These are phyloP conservation scores for Acinonyx jubatus DNA, from an alignment of 2,113 vertebrate species.

Conservation along the genomic window DNA sequence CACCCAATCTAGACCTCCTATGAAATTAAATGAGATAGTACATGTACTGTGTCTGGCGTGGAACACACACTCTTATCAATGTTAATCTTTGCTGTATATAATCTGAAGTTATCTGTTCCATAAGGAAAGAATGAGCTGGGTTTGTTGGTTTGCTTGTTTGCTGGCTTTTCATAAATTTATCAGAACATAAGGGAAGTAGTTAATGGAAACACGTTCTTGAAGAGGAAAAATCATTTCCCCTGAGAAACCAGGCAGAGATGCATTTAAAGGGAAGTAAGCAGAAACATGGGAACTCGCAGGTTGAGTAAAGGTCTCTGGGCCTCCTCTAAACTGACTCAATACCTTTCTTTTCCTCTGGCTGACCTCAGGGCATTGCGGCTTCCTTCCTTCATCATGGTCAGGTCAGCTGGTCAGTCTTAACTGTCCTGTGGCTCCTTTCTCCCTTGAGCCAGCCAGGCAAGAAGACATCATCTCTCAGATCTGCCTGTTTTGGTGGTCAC, in stretches of 20 bases:
- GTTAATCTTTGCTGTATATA: background rate
- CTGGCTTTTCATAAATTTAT: background rate
- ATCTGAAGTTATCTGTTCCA: background rate
- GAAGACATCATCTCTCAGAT: background rate
- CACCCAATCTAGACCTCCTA: background rate
- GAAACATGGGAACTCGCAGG: background rate
- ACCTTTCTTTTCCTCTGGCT: no score
- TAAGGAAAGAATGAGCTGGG: background rate
- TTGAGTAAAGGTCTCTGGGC: background rate
- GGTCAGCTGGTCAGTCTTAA: no score
- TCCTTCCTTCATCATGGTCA: background rate
- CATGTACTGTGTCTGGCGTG: background rate
- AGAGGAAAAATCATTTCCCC: background rate
- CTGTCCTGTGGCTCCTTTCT: background rate
- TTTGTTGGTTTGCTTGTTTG: background rate
- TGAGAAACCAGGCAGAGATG: background rate
- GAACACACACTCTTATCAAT: background rate
- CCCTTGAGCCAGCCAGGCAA: background rate
- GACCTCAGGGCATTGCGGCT: background rate
- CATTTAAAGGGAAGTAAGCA: background rate
- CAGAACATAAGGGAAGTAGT: background rate
- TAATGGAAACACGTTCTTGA: background rate
- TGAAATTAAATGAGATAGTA: background rate
- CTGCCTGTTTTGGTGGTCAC: background rate
- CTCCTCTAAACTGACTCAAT: background rate